Evolutionary conservation across 2,113 vertebrate genomes (phyloP).

Genomic region (Neogobius melanostomus): DNA sequence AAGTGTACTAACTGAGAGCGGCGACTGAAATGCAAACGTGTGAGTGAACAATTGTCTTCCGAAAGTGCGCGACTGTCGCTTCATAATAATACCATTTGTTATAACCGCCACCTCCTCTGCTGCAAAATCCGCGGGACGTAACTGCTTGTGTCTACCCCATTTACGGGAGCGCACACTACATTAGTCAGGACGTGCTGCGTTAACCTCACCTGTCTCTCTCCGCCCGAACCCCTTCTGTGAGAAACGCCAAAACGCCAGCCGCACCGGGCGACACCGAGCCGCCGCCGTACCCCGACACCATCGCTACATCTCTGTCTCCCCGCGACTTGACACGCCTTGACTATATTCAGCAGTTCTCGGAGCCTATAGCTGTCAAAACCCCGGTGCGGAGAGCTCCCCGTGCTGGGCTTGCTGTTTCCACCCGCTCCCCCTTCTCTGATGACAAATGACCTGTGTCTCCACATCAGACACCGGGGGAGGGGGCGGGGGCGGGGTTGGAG

Average conservation of each 20-base stretch:
- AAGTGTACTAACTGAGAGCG: too few relatives aligned
- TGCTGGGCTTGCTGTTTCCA: slow-evolving; percentile 66
- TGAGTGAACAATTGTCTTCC: too few relatives aligned
- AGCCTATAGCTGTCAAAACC: slow-evolving; percentile 49
- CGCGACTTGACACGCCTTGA: slow-evolving; percentile 33
- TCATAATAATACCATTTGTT: not conserved
- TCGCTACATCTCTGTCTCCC: slow-evolving; percentile 29
- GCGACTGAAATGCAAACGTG: too few relatives aligned
- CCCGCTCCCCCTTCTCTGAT: slow-evolving; percentile 58
- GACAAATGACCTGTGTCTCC: slow-evolving; percentile 75
- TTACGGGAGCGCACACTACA: not conserved
- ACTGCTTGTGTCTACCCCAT: not conserved
- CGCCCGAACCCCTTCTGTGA: slow-evolving; percentile 10
- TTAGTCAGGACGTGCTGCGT: slow-evolving; percentile 10
- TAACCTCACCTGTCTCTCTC: slow-evolving; percentile 44
- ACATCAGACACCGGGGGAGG: slow-evolving; percentile 64
- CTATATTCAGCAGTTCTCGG: slow-evolving; percentile 50
- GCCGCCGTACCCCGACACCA: slow-evolving; percentile 30
- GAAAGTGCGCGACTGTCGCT: not conserved
- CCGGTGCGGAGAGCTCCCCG: slow-evolving; percentile 34
- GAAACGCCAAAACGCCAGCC: slow-evolving; percentile 9
- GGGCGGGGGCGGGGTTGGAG: slow-evolving; percentile 49
- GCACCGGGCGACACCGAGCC: slow-evolving; percentile 21
- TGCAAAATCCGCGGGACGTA: not conserved
- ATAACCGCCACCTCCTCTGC: not conserved